Evolutionary conservation across 2,888 invertebrate genomes (phyloP).

Genomic region (Aphidoletes aphidimyza): DNA sequence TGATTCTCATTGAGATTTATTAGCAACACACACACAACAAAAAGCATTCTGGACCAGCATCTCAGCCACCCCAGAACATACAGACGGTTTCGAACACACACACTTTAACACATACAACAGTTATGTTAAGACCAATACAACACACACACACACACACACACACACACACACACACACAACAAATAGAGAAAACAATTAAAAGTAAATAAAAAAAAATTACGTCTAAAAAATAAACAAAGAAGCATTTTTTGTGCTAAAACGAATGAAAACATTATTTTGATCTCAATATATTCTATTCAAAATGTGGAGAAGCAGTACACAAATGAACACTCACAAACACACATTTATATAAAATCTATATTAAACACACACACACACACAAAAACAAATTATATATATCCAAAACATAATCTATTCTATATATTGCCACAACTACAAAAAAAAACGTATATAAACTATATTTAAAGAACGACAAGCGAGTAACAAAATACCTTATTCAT

Average conservation of each 20-base stretch:
- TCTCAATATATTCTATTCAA: slow-evolving; percentile 39
- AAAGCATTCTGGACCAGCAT: neutral
- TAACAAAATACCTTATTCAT: neutral
- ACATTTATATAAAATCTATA: no score
- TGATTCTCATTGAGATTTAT: slow-evolving; percentile 45
- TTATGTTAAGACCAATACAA: no score
- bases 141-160: no score
- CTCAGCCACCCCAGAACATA: no score
- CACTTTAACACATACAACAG: no score
- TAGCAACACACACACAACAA: neutral
- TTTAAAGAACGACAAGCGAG: neutral
- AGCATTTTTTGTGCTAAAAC: slow-evolving; percentile 4
- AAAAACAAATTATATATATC: slow-evolving; percentile 32
- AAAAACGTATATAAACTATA: slow-evolving; percentile 38
- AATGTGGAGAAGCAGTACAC: neutral
- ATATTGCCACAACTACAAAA: slow-evolving; percentile 45
- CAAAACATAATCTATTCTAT: slow-evolving; percentile 45
- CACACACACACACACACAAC: no score
- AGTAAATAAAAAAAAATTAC: no score
- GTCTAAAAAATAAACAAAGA: slow-evolving; percentile 34
- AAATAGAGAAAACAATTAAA: no score
- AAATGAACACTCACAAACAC: neutral
- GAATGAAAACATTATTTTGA: neutral
- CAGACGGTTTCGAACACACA: no score
- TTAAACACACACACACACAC: neutral